A percentile compares a stretch with the other conserved stretches of the same genome.
Evolutionary conservation across 2,888 invertebrate genomes (phyloP).

Genomic region (Syrphus vitripennis): DNA sequence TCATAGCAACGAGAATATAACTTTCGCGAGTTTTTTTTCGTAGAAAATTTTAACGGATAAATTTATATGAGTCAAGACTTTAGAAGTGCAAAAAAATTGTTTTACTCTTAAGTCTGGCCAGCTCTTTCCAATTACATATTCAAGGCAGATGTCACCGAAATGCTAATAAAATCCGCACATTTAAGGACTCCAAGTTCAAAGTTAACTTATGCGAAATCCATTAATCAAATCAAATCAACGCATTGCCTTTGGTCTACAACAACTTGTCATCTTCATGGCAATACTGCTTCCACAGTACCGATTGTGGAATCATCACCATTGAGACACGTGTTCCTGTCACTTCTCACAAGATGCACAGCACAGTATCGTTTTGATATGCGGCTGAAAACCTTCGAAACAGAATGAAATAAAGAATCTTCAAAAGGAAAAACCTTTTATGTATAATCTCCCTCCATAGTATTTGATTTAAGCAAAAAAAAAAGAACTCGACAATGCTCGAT

Average conservation of each 20-base stretch:
- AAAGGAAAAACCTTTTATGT: neutral
- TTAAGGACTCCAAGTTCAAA: neutral
- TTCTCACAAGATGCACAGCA: neutral
- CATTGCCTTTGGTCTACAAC: neutral
- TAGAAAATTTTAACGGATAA: no score
- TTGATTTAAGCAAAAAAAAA: neutral
- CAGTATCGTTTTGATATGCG: neutral
- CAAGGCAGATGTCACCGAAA: no score
- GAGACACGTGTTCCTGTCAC: slow-evolving; percentile 38
- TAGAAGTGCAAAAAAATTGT: no score
- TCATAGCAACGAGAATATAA: no score
- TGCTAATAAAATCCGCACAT: no score
- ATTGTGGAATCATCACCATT: neutral
- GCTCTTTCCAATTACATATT: no score
- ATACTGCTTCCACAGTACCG: neutral
- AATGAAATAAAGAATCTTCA: neutral
- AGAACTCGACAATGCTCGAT: neutral
- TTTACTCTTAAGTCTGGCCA: no score
- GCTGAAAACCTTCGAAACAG: neutral
- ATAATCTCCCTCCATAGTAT: neutral
- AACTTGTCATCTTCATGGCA: neutral
- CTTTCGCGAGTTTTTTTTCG: no score
- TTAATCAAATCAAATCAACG: slow-evolving; percentile 40
- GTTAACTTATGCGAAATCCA: neutral
- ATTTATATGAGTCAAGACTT: no score